Evolutionary conservation across 2,888 invertebrate genomes (phyloP).

Genomic region (Pristionchus exspectatus): DNA sequence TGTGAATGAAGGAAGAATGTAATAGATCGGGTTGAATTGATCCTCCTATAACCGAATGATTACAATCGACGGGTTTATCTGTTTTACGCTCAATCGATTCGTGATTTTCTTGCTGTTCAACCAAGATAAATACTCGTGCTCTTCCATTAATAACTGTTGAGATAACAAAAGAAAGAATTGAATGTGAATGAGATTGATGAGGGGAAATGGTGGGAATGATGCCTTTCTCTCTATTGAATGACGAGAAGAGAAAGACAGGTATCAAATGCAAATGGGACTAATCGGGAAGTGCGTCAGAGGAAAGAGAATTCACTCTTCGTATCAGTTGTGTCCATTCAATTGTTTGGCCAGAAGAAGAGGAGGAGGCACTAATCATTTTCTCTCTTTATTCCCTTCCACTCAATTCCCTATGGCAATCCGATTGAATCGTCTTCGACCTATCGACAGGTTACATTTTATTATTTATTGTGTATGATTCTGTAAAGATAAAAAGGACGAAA

Average conservation of each 20-base stretch:
- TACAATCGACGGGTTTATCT: neutral
- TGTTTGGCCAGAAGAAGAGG: neutral
- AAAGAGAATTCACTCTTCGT: constrained; percentile 28
- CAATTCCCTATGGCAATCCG: neutral
- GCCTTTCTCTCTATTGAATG: constrained; percentile 25
- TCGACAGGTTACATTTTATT: constrained; percentile 3
- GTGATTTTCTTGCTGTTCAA: constrained; percentile 43
- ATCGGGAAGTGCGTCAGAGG: constrained; percentile 52
- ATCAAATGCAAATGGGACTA: constrained; percentile 47
- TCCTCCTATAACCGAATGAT: constrained; percentile 21
- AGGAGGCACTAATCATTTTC: constrained; percentile 10
- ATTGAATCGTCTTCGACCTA: neutral
- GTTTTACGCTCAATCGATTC: constrained; percentile 30
- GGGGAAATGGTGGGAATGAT: neutral
- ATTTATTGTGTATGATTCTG: neutral
- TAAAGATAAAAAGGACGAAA: neutral
- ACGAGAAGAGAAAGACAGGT: constrained; percentile 37
- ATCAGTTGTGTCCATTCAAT: constrained; percentile 23
- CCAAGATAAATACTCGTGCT: constrained; percentile 14
- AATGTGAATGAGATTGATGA: neutral
- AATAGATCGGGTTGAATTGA: neutral
- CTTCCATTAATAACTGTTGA: constrained; percentile 22
- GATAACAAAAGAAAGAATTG: constrained; percentile 14
- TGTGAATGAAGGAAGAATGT: neutral
- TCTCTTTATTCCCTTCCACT: neutral